Conservation (phyloP, 1,140 invertebrate species). For the Neelides sp. region DNA sequence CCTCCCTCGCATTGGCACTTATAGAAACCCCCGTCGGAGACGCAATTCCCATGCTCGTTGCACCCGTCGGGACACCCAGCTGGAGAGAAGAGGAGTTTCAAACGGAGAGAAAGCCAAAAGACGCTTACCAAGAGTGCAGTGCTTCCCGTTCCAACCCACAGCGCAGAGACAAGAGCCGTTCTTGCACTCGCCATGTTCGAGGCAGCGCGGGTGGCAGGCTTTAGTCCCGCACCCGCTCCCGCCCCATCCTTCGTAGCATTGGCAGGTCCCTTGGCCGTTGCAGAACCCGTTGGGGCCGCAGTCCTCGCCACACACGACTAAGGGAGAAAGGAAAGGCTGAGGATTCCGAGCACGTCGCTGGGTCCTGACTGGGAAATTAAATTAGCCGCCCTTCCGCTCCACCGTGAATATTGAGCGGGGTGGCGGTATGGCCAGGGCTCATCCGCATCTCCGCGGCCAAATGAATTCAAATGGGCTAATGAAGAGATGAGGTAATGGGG, state of each 20-base stretch:
- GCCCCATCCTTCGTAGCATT: conserved; percentile 79
- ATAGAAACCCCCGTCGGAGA: conserved; percentile 65
- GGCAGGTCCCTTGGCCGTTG: conserved; percentile 64
- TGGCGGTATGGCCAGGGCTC: too few species aligned
- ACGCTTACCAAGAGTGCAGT: conserved; percentile 83
- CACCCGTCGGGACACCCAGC: conserved; percentile 91
- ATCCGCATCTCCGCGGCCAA: too few species aligned
- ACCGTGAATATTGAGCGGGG: too few species aligned
- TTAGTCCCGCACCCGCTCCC: conserved; percentile 78
- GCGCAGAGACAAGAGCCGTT: conserved; percentile 94
- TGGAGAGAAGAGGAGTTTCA: conserved; percentile 36
- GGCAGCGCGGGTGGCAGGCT: conserved; percentile 77
- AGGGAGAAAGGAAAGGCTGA: conserved; percentile 21
- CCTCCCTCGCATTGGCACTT: conserved; percentile 78
- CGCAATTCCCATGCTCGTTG: conserved; percentile 75
- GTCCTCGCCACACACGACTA: conserved; percentile 77
- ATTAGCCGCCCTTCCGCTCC: too few species aligned
- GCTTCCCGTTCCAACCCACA: conserved; percentile 92
- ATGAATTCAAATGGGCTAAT: too few species aligned
- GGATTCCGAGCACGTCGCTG: too few species aligned
- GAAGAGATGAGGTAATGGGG: too few species aligned
- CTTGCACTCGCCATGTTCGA: conserved; percentile 89
- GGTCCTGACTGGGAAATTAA: too few species aligned
- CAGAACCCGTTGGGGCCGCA: conserved; percentile 82
- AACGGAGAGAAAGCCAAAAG: neutral